Evolutionary conservation across 2,888 invertebrate species (phyloP).

Genomic region (Urechis unicinctus): DNA sequence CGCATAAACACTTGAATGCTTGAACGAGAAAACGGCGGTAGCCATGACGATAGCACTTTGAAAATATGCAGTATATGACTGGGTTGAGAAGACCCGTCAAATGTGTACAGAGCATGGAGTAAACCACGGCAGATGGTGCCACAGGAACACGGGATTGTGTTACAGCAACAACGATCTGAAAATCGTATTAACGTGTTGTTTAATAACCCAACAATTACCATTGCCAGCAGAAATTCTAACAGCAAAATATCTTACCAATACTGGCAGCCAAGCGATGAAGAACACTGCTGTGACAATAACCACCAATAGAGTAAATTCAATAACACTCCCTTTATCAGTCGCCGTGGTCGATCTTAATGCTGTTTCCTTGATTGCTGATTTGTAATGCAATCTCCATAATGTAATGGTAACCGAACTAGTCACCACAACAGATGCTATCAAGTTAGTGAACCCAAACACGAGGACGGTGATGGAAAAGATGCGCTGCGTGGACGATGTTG

Average conservation of each 20-base stretch:
- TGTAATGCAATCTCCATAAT: conserved; percentile 14
- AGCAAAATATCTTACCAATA: conserved; percentile 20
- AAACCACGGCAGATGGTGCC: conserved; percentile 30
- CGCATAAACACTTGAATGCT: conserved; percentile 5
- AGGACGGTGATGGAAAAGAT: conserved; percentile 27
- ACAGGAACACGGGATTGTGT: conserved; percentile 24
- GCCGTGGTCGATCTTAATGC: not conserved
- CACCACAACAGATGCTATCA: conserved; percentile 18
- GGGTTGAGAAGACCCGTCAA: conserved; percentile 39
- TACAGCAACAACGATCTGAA: conserved; percentile 29
- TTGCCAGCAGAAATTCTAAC: too few relatives aligned
- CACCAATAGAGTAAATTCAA: conserved; percentile 21
- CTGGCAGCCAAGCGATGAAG: conserved; percentile 27
- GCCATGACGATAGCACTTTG: conserved; percentile 30
- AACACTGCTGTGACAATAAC: conserved; percentile 21
- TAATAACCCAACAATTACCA: too few relatives aligned
- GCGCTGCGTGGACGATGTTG: conserved; percentile 15
- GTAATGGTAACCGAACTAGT: conserved; percentile 12
- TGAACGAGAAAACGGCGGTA: conserved; percentile 19
- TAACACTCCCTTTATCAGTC: conserved; percentile 12
- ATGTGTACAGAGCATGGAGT: conserved; percentile 34
- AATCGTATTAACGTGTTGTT: too few relatives aligned
- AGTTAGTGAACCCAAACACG: conserved; percentile 23
- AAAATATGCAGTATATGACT: conserved; percentile 31
- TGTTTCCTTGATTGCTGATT: conserved; percentile 8